Conservation (phyloP, 2,888 invertebrate genomes). For the Lithophane semibrunnea region DNA sequence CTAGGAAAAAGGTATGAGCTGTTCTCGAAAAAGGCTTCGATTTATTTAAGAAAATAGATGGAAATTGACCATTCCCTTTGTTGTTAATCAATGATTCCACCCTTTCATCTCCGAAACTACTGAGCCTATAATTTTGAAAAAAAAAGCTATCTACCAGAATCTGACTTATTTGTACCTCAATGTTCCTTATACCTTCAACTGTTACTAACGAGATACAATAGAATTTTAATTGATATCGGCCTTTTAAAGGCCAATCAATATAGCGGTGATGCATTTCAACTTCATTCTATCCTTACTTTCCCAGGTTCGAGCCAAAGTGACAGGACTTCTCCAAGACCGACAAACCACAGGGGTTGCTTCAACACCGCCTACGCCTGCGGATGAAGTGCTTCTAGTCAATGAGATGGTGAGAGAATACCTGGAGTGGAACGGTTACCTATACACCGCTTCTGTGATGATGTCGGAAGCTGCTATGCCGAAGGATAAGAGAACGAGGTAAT, state of each 20-base stretch:
- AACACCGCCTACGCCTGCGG: slow-evolving; percentile 74
- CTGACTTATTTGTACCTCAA: too few relatives aligned
- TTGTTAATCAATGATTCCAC: too few relatives aligned
- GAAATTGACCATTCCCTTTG: too few relatives aligned
- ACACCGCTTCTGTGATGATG: slow-evolving; percentile 90
- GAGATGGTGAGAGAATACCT: slow-evolving; percentile 93
- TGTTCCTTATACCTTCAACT: too few relatives aligned
- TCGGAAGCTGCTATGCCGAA: slow-evolving; percentile 85
- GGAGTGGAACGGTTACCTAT: slow-evolving; percentile 93
- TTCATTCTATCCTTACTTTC: not conserved
- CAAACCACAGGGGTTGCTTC: slow-evolving; percentile 70
- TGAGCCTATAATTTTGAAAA: too few relatives aligned
- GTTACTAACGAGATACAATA: too few relatives aligned
- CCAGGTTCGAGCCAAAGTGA: slow-evolving; percentile 84
- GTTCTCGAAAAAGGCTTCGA: not conserved
- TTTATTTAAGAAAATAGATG: too few relatives aligned
- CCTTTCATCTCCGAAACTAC: too few relatives aligned
- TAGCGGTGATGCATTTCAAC: not conserved
- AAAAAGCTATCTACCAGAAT: too few relatives aligned
- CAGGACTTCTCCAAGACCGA: slow-evolving; percentile 79
- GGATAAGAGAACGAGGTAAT: slow-evolving; percentile 71
- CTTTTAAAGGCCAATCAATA: too few relatives aligned
- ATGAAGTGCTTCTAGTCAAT: slow-evolving; percentile 90
- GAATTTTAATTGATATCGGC: too few relatives aligned
- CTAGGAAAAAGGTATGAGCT: not conserved